Evolutionary conservation across 2,113 vertebrate species (phyloP).

Genomic region (Cnemophilus loriae): DNA sequence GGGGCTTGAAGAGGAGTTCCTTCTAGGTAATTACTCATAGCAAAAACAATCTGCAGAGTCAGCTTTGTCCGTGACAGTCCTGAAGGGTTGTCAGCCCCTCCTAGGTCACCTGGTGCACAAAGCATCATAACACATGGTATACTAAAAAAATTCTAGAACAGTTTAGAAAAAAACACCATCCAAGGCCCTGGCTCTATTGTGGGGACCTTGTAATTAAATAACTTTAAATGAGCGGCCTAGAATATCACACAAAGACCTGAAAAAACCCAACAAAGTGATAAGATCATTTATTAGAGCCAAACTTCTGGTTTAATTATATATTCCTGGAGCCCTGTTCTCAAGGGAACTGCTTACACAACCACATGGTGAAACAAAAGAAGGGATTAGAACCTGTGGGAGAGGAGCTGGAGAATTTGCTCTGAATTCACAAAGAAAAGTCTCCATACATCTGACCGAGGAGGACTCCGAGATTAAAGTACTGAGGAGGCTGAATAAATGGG

Average conservation of each 20-base stretch:
- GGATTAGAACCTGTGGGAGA: slow-evolving; percentile 64
- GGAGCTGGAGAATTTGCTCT: slow-evolving; percentile 28
- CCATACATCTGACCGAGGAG: background rate
- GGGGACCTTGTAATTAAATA: slow-evolving; percentile 62
- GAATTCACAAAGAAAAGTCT: slow-evolving; percentile 24
- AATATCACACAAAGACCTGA: slow-evolving; percentile 59
- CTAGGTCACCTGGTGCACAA: background rate
- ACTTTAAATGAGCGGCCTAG: background rate
- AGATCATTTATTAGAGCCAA: slow-evolving; percentile 64
- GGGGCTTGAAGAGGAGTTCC: slow-evolving; percentile 25
- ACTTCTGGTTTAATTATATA: slow-evolving; percentile 67
- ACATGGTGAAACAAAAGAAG: slow-evolving; percentile 63
- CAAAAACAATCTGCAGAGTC: background rate
- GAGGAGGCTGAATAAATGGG: background rate
- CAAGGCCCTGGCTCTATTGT: background rate
- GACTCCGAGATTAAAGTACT: background rate
- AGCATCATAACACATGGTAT: background rate
- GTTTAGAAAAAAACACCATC: background rate
- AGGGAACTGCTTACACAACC: slow-evolving; percentile 67
- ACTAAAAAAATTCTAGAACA: background rate
- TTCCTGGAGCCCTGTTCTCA: slow-evolving; percentile 52
- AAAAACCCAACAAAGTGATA: slow-evolving; percentile 61
- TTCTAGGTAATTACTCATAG: background rate
- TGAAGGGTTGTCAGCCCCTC: slow-evolving; percentile 48
- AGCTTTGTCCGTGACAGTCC: background rate